These are phyloP conservation scores for Taurulus bubalis DNA, from an alignment of 2,113 vertebrate species.

Conservation along the genomic window DNA sequence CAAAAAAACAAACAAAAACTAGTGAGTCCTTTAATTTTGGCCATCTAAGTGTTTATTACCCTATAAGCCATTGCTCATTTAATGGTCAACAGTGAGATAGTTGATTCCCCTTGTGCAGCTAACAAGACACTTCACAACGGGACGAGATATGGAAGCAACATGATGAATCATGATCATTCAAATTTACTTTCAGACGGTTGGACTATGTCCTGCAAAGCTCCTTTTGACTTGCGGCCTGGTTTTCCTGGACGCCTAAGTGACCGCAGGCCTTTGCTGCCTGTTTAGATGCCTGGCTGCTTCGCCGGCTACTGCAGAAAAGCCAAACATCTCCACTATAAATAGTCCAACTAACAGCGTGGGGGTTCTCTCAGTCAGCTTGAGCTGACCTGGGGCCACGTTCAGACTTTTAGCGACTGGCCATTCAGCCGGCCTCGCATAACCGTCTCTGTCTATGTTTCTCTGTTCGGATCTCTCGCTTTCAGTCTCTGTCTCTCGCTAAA, in stretches of 20 bases:
- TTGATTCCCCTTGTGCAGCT: background rate
- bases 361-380: slow-evolving; percentile 55
- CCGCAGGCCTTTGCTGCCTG: slow-evolving; percentile 35
- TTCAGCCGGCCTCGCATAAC: background rate
- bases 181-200: background rate
- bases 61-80: too few species aligned
- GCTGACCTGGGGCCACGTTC: slow-evolving; percentile 51
- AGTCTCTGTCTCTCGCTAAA: background rate
- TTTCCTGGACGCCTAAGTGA: slow-evolving; percentile 26
- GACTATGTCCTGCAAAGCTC: slow-evolving; percentile 11
- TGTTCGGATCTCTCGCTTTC: slow-evolving; percentile 4
- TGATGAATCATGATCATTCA: background rate
- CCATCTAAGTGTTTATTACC: too few species aligned
- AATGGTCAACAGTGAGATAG: background rate
- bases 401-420: slow-evolving; percentile 38
- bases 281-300: slow-evolving; percentile 35
- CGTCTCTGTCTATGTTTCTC: background rate
- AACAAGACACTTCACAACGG: background rate
- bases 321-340: slow-evolving; percentile 65
- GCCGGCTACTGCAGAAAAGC: slow-evolving; percentile 43
- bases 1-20: background rate
- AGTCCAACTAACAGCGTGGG: slow-evolving; percentile 62
- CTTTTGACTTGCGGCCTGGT: slow-evolving; percentile 22
- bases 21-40: background rate
- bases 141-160: background rate